Base-by-base conservation (phyloP, 2,113 vertebrate genomes). In the Eurypyga helias region DNA sequence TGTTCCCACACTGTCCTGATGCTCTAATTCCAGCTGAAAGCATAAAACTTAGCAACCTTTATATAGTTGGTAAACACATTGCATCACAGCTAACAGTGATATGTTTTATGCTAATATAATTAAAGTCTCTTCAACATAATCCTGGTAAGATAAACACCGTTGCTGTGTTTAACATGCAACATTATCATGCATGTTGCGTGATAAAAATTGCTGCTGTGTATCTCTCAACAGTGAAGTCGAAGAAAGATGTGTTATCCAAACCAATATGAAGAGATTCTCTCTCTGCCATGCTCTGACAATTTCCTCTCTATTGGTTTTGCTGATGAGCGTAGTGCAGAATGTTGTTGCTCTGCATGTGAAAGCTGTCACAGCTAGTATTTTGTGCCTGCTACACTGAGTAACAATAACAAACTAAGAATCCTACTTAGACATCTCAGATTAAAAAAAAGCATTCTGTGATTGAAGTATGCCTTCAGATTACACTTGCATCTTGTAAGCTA, bases 21-120 rank as follows among this genome's bases (percentile, higher is more conserved):
- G 87, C 96, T 97, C 93, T 97, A 96, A 96, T 97, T 98, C 97
- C 98, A 98, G 96, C 95, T 97, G 97, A 97, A 97, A 96, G 89
- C 91, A 95, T 90, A 98, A 97, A 98, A 97, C 97, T 97, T 98
- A 98, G 97, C 98, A 98, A 98, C 98, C 94, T 98, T 97, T 95
- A 91, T 98, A 98, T 97, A 98, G 97, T 98, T 98, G 96, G 93
- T 98, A 98, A 98, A 98, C 98, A 98, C 72, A 98, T 98, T 98
- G 97, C 87, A 3, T 98, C 98, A 98, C 95, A 96, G 96, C 87
- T 95, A 88, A 91, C 64, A 57, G 34, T 86, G 97, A 98, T 98
- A 94, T 97, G 94, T 97, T 98, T 97, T 98, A 96, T 75, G 66
- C 94, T 97, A 98, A 97, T 91, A 97, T 95, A 98, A 98, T 98